phyloP scores from a whole-genome alignment of 2,113 vertebrate genomes.

The Bolborhynchus lineola region DNA sequence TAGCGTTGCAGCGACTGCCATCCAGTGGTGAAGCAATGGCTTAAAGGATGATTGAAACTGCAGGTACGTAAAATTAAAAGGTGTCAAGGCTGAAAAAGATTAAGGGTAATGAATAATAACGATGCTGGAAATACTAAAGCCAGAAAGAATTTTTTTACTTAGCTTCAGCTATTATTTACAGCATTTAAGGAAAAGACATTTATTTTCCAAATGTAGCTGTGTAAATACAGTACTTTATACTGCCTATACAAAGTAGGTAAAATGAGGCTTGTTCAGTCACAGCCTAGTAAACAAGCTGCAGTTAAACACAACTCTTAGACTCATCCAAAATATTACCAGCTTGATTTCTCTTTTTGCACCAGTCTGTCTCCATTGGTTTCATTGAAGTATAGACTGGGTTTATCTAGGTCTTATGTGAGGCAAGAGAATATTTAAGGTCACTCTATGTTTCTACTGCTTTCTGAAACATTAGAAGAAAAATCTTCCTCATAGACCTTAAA shows the following conservation, averaged over 20 bases:
- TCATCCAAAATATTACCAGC: neutral
- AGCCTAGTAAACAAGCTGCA: neutral
- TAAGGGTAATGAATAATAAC: neutral
- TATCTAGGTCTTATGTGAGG: neutral
- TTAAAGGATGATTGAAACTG: neutral
- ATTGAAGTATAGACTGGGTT: neutral
- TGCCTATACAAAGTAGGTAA: neutral
- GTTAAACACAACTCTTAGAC: neutral
- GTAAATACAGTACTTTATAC: neutral
- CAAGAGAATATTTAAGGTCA: neutral
- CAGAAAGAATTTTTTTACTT: neutral
- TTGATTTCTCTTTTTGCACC: neutral
- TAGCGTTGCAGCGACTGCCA: conserved; percentile 17
- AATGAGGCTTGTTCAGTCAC: neutral
- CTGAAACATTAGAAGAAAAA: neutral
- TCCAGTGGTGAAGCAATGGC: neutral
- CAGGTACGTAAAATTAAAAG: neutral
- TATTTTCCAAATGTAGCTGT: neutral
- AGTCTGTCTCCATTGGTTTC: neutral
- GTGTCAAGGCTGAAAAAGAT: neutral
- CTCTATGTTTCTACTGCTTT: neutral
- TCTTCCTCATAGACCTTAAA: neutral
- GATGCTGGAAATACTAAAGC: neutral
- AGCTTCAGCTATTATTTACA: neutral
- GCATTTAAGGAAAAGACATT: neutral